phyloP scores from a whole-genome alignment of 2,113 vertebrate species.

The Haliaeetus leucogaster region DNA sequence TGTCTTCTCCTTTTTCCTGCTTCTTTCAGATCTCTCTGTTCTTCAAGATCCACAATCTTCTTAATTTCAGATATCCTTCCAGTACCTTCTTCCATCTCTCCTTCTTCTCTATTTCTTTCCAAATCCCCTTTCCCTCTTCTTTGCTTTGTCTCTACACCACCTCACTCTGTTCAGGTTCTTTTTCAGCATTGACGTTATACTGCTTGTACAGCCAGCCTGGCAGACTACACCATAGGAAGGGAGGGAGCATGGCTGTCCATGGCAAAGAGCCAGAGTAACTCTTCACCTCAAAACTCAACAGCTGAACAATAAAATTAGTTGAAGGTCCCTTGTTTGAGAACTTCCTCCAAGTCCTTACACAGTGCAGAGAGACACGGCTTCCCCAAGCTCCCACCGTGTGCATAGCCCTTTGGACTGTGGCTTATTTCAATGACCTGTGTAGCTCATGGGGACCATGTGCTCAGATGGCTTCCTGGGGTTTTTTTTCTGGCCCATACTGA shows the following conservation, averaged over 20 bases:
- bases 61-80: not conserved
- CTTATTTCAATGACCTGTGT: not conserved
- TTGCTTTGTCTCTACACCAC: not conserved
- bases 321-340: not conserved
- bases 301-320: not conserved
- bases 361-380: accelerated
- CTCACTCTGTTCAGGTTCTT: not conserved
- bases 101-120: not conserved
- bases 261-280: not conserved
- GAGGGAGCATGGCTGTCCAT: not conserved
- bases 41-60: not conserved
- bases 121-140: not conserved
- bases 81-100: not conserved
- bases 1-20: not conserved
- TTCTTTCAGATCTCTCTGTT: not conserved
- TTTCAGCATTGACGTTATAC: not conserved
- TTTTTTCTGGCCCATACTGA: not conserved
- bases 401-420: not conserved
- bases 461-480: not conserved
- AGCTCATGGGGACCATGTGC: not conserved
- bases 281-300: not conserved
- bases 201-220: not conserved
- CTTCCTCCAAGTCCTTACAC: not conserved
- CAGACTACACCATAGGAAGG: not conserved
- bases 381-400: accelerated